Base-by-base conservation (phyloP, 1,140 invertebrate genomes). In the Tetraneura akinire region DNA sequence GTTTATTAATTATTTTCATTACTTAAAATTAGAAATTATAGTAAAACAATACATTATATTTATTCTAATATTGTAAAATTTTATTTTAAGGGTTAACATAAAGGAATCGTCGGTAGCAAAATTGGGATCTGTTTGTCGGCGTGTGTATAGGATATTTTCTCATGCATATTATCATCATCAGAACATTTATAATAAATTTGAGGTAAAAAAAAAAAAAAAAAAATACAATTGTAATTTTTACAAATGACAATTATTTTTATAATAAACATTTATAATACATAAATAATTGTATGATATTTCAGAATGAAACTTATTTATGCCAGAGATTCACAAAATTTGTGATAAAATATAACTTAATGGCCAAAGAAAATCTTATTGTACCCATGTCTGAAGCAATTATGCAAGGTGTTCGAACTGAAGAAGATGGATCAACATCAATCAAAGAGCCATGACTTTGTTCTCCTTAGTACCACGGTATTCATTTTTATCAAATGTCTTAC, bases 121-220 rank as follows among this genome's bases (percentile, higher is more conserved):
- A 87, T 87, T 99, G 82, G 97, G 97, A 81, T 99, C 97, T 29
- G 97, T 99, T 6, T 99, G 98, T 87, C 90, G 98, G 83, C 90
- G 98, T 84, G 97, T 99, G 1, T 99, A 99, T 85, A 91, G 98
- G 88, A 99, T 99, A 85, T 99, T 99, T 87, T 99, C 97, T 45
- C 98, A 99, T 88, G 98, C 98, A 37, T 99, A 97, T 86, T 99
- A 97, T 86, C 98, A 99, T 88, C 98, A 99, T 87, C 90, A 94
- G 84, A 89, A 91, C 82, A 93, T 99, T 85, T 99, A 99, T 89
- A 96, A 99, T 88, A 94, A 96, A 83, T 99, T 99, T 90, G 98
- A 99, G 87, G 90, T 90, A 84, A 86, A 57, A 0, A 37, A 76
- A n/a, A 21, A 37, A 76, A n/a, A 21, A n/a, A 73, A 55, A 78